Evolutionary conservation across 2,888 invertebrate genomes (phyloP).

Genomic region (Seira ritae): DNA sequence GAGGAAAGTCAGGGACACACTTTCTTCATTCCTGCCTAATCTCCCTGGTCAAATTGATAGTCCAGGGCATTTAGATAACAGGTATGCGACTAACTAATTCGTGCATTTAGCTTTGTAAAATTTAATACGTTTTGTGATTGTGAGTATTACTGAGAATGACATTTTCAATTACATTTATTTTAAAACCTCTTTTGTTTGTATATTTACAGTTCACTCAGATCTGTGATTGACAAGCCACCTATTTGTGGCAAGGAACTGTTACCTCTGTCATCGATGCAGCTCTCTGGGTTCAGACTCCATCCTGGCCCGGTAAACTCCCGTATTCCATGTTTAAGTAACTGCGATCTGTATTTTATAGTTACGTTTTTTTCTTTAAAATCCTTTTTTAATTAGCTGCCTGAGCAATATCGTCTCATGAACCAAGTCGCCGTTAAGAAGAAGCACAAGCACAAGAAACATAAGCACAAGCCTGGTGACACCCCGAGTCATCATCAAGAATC

Average conservation of each 20-base stretch:
- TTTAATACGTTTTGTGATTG: background rate
- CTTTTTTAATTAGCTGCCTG: conserved; percentile 92
- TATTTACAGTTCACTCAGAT: conserved; percentile 86
- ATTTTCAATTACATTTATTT: too few relatives aligned
- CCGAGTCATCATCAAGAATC: conserved; percentile 66
- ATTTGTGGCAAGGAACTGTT: conserved; percentile 93
- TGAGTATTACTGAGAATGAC: too few relatives aligned
- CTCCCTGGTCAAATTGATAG: conserved; percentile 96
- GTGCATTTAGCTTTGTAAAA: background rate
- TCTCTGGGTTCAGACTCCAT: conserved; percentile 95
- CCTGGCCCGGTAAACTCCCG: conserved; percentile 86
- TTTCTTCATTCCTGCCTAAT: conserved; percentile 96
- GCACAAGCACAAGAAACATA: conserved; percentile 96
- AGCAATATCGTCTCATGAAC: conserved; percentile 95
- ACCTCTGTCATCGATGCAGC: conserved; percentile 89
- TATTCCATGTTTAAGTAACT: too few relatives aligned
- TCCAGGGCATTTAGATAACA: conserved; percentile 86
- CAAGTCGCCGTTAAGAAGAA: conserved; percentile 94
- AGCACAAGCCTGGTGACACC: conserved; percentile 91
- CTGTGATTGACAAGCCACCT: conserved; percentile 96
- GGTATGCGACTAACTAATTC: conserved; percentile 76
- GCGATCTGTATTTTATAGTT: too few relatives aligned
- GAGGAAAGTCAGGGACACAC: conserved; percentile 94
- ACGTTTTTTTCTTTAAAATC: too few relatives aligned
- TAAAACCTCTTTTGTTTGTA: too few relatives aligned